phyloP scores from a whole-genome alignment of 1,140 invertebrate genomes.

The Danaus plexippus region DNA sequence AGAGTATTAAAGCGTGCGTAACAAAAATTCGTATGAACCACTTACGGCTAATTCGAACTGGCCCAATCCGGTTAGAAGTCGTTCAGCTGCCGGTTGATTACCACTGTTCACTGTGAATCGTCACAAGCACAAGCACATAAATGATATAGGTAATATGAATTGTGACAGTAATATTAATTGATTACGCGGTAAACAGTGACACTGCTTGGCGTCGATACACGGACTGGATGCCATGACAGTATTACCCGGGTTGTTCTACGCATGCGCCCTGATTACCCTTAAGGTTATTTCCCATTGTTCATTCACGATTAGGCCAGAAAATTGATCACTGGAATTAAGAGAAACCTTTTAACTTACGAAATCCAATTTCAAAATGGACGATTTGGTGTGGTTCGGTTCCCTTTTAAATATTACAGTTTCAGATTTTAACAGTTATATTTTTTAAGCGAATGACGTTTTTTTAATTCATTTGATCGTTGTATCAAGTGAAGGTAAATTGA shows the following conservation, averaged over 20 bases:
- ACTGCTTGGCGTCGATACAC: constrained; percentile 50
- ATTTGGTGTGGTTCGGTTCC: constrained; percentile 23
- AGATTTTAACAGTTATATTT: too few species aligned
- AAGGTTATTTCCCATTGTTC: constrained; percentile 64
- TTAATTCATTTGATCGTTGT: too few species aligned
- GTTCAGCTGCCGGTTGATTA: constrained; percentile 19
- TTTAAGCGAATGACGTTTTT: too few species aligned
- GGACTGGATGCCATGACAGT: constrained; percentile 63
- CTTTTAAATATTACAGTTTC: too few species aligned
- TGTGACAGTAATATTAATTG: constrained; percentile 17
- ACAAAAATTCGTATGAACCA: constrained; percentile 27
- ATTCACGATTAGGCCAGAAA: constrained; percentile 47
- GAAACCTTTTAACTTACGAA: constrained; percentile 48
- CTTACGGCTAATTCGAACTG: constrained; percentile 36
- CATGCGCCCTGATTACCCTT: constrained; percentile 47
- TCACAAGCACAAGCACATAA: constrained; percentile 30
- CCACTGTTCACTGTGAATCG: constrained; percentile 16
- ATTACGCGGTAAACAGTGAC: constrained; percentile 26
- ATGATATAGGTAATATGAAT: constrained; percentile 26
- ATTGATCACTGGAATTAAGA: constrained; percentile 51
- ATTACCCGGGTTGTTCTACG: constrained; percentile 41
- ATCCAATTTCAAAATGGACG: constrained; percentile 34
- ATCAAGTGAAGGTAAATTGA: too few species aligned
- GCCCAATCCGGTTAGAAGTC: constrained; percentile 31
- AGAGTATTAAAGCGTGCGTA: too few species aligned